Evolutionary conservation across 2,113 vertebrate genomes (phyloP).

Genomic region (Brachyhypopomus occidentalis): DNA sequence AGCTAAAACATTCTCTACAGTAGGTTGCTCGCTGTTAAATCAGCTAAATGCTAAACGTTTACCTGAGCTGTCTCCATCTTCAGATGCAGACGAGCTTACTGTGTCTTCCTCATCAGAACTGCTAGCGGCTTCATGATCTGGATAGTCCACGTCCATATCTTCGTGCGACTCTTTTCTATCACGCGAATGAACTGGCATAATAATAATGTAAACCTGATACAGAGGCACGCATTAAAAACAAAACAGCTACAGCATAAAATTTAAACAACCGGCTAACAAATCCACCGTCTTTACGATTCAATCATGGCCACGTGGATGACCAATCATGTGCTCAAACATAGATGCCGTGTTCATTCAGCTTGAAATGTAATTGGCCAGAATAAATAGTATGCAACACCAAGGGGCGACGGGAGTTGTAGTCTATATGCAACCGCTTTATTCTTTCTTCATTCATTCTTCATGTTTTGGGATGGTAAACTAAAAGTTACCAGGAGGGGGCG

Average conservation of each 20-base stretch:
- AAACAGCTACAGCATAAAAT: neutral
- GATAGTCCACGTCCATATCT: conserved; percentile 95
- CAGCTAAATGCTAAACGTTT: conserved; percentile 16
- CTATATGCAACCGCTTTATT: too few relatives aligned
- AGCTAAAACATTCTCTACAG: too few relatives aligned
- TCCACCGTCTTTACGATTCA: neutral
- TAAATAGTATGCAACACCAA: neutral
- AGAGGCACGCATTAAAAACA: neutral
- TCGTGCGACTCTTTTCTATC: conserved; percentile 92
- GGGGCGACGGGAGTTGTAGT: neutral
- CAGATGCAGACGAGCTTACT: conserved; percentile 90
- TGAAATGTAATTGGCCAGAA: neutral
- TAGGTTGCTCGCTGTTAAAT: neutral
- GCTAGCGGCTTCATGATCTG: conserved; percentile 89
- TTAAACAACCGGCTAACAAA: conserved; percentile 14
- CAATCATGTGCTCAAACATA: neutral
- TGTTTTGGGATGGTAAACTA: too few relatives aligned
- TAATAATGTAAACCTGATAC: neutral
- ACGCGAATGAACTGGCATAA: conserved; percentile 90
- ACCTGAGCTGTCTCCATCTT: conserved; percentile 96
- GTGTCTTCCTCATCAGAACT: conserved; percentile 93
- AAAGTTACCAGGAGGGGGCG: too few relatives aligned
- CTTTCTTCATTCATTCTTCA: too few relatives aligned
- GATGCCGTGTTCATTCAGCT: neutral
- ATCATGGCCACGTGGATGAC: neutral